Conservation (phyloP, 2,113 vertebrate species). For the Eptesicus fuscus region DNA sequence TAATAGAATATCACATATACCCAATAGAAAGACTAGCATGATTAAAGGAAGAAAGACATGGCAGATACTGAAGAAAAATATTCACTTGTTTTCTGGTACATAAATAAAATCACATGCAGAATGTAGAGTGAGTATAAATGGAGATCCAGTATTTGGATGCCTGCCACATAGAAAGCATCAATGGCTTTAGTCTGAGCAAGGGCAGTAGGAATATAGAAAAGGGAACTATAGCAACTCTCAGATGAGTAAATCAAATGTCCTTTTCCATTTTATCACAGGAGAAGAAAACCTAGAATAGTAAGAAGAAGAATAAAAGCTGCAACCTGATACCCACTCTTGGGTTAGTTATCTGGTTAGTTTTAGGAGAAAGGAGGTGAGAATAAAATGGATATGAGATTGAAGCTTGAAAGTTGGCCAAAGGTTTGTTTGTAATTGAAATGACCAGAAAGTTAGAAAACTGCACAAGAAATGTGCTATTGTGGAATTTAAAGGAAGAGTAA, state of each 20-base stretch:
- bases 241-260: not conserved
- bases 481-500: not conserved
- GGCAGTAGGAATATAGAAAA: not conserved
- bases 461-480: not conserved
- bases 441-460: not conserved
- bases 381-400: not conserved
- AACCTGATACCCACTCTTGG: not conserved
- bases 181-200: not conserved
- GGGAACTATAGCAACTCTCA: not conserved
- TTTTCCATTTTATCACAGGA: not conserved
- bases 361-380: not conserved
- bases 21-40: not conserved
- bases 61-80: not conserved
- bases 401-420: not conserved
- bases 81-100: not conserved
- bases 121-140: not conserved
- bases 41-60: slow-evolving; percentile 12
- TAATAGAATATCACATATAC: not conserved
- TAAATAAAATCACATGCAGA: not conserved
- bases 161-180: not conserved
- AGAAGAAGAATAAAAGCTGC: not conserved
- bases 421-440: not conserved
- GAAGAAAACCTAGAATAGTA: not conserved
- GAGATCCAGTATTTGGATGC: not conserved
- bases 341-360: not conserved